phyloP scores from a whole-genome alignment of 2,888 invertebrate species.

The Isoperla grammatica region DNA sequence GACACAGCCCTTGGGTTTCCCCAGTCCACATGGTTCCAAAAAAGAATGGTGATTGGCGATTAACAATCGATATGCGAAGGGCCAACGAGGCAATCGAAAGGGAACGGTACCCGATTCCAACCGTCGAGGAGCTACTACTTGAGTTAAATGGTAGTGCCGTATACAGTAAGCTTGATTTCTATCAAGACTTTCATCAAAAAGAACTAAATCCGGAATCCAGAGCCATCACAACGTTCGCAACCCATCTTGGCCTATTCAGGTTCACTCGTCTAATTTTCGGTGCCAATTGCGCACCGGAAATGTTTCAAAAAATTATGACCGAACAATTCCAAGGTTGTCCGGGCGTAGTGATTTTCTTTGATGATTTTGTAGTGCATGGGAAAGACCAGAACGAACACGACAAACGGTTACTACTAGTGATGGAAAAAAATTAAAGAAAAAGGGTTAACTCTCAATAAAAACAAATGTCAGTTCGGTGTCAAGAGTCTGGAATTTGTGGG shows the following conservation, averaged over 20 bases:
- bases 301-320: slow-evolving; percentile 42
- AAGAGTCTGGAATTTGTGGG: slow-evolving; percentile 34
- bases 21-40: slow-evolving; percentile 35
- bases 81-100: slow-evolving; percentile 33
- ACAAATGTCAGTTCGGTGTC: slow-evolving; percentile 37
- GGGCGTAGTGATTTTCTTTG: slow-evolving; percentile 38
- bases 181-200: slow-evolving; percentile 40
- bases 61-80: slow-evolving; percentile 35
- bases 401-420: slow-evolving; percentile 34
- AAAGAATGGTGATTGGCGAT: slow-evolving; percentile 31
- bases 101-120: slow-evolving; percentile 34
- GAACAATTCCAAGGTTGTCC: slow-evolving; percentile 37
- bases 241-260: slow-evolving; percentile 38
- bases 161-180: slow-evolving; percentile 38
- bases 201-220: slow-evolving; percentile 37
- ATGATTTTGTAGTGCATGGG: slow-evolving; percentile 4
- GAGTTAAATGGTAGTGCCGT: slow-evolving; percentile 32
- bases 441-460: slow-evolving; percentile 31
- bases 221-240: slow-evolving; percentile 40
- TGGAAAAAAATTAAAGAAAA: slow-evolving; percentile 41
- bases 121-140: slow-evolving; percentile 32
- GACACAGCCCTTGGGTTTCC: slow-evolving; percentile 28
- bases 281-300: slow-evolving; percentile 42
- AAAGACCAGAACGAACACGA: background rate
- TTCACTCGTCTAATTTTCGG: slow-evolving; percentile 43